Evolutionary conservation across 1,140 invertebrate species (phyloP).

Genomic region (Leptestheria dahalacensis): DNA sequence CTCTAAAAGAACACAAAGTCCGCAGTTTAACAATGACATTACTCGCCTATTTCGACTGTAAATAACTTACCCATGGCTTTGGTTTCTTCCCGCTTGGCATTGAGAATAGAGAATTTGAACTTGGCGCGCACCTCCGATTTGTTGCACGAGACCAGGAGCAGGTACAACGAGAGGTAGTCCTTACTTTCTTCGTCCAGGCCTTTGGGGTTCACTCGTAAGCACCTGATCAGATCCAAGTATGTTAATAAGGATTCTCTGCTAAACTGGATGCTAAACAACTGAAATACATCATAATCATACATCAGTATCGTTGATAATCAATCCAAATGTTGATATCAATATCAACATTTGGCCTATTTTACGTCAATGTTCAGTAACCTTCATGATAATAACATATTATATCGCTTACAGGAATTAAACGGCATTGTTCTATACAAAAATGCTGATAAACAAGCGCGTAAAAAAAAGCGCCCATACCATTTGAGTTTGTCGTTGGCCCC

Average conservation of each 20-base stretch:
- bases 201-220: slow-evolving; percentile 97
- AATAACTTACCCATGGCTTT: slow-evolving; percentile 82
- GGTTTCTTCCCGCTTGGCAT: slow-evolving; percentile 98
- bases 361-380: too few species aligned
- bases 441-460: too few species aligned
- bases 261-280: too few species aligned
- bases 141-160: slow-evolving; percentile 96
- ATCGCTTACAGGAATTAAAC: too few species aligned
- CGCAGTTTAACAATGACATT: not conserved
- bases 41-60: slow-evolving; percentile 2
- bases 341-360: too few species aligned
- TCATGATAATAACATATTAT: not conserved
- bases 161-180: slow-evolving; percentile 96
- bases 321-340: too few species aligned
- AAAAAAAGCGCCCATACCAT: too few species aligned
- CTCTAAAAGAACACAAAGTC: slow-evolving; percentile 35
- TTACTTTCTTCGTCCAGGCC: slow-evolving; percentile 99
- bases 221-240: slow-evolving; percentile 43
- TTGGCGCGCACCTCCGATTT: slow-evolving; percentile 99
- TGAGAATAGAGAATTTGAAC: slow-evolving; percentile 99
- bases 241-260: not conserved
- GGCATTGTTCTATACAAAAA: too few species aligned
- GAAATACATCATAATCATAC: too few species aligned
- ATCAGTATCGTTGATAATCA: too few species aligned
- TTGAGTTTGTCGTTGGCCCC: slow-evolving; percentile 98